These are phyloP conservation scores for Bedellia somnulentella DNA, from an alignment of 2,888 invertebrate genomes.

Conservation along the genomic window DNA sequence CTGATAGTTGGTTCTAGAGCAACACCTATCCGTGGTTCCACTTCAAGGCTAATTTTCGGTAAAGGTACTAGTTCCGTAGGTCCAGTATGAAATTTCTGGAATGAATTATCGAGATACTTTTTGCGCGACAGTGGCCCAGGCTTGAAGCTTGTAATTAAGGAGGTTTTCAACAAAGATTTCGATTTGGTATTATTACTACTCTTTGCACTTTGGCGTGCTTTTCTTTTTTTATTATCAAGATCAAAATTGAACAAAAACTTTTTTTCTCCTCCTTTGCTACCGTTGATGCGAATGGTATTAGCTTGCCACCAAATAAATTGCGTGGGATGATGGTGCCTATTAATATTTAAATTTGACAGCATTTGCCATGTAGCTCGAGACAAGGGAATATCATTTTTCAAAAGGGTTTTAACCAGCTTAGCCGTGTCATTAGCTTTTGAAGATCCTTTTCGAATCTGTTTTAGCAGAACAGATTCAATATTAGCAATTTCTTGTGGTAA, in stretches of 20 bases:
- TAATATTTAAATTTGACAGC: slow-evolving; percentile 40
- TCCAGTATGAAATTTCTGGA: slow-evolving; percentile 42
- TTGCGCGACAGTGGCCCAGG: slow-evolving; percentile 61
- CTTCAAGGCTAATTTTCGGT: slow-evolving; percentile 49
- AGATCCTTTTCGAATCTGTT: slow-evolving; percentile 33
- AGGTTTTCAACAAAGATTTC: slow-evolving; percentile 26
- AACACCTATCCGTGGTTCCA: slow-evolving; percentile 46
- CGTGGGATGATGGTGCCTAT: slow-evolving; percentile 19
- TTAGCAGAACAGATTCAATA: slow-evolving; percentile 24
- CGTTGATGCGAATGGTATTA: slow-evolving; percentile 30
- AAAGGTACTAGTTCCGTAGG: slow-evolving; percentile 40
- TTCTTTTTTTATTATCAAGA: slow-evolving; percentile 16
- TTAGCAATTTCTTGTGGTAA: too few relatives aligned
- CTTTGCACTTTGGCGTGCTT: slow-evolving; percentile 3
- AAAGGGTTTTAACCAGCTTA: slow-evolving; percentile 24
- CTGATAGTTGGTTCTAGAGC: slow-evolving; percentile 38
- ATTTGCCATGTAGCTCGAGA: slow-evolving; percentile 44
- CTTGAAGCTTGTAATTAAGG: slow-evolving; percentile 43
- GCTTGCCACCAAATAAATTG: slow-evolving; percentile 40
- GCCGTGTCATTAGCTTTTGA: slow-evolving; percentile 29
- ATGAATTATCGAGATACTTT: slow-evolving; percentile 34
- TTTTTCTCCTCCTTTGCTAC: slow-evolving; percentile 35
- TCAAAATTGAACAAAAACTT: slow-evolving; percentile 31
- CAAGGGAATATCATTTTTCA: slow-evolving; percentile 27
- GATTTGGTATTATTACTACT: slow-evolving; percentile 12